Percentiles rank a stretch among this genome's conserved stretches.
These are phyloP conservation scores for Drosophila virilis DNA, from an alignment of 1,140 invertebrate species.

Conservation along the genomic window DNA sequence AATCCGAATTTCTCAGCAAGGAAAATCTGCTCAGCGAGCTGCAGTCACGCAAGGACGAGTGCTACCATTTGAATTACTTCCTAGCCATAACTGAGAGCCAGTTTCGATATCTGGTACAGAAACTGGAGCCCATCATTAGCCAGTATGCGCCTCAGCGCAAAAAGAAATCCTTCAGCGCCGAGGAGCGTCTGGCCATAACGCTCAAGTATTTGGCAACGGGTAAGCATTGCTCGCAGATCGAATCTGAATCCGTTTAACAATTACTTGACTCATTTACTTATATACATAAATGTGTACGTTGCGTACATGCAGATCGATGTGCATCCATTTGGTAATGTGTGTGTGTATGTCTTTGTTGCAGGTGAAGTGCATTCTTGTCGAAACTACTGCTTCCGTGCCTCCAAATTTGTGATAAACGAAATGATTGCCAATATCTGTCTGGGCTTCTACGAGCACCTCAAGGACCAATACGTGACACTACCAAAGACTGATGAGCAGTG, in stretches of 20 bases:
- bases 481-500: slow-evolving; percentile 84
- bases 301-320: background rate
- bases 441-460: slow-evolving; percentile 82
- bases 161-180: slow-evolving; percentile 81
- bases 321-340: slow-evolving; percentile 15
- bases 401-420: slow-evolving; percentile 83
- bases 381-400: slow-evolving; percentile 84
- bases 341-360: slow-evolving; percentile 37
- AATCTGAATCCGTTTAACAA: background rate
- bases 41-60: slow-evolving; percentile 79
- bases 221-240: slow-evolving; percentile 37
- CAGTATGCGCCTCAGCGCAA: slow-evolving; percentile 80
- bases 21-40: slow-evolving; percentile 77
- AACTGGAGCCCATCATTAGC: slow-evolving; percentile 77
- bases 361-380: slow-evolving; percentile 84
- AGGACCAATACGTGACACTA: slow-evolving; percentile 82
- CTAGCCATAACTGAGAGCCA: slow-evolving; percentile 82
- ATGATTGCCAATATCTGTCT: slow-evolving; percentile 84
- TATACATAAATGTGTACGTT: background rate
- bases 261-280: background rate
- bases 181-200: slow-evolving; percentile 81
- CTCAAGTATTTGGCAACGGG: slow-evolving; percentile 84
- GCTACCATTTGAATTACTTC: slow-evolving; percentile 83
- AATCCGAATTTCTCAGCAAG: slow-evolving; percentile 75
- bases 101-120: slow-evolving; percentile 77